These are phyloP conservation scores for Rhynchotus rufescens DNA, from an alignment of 2,797 vertebrate species.

Conservation along the genomic window DNA sequence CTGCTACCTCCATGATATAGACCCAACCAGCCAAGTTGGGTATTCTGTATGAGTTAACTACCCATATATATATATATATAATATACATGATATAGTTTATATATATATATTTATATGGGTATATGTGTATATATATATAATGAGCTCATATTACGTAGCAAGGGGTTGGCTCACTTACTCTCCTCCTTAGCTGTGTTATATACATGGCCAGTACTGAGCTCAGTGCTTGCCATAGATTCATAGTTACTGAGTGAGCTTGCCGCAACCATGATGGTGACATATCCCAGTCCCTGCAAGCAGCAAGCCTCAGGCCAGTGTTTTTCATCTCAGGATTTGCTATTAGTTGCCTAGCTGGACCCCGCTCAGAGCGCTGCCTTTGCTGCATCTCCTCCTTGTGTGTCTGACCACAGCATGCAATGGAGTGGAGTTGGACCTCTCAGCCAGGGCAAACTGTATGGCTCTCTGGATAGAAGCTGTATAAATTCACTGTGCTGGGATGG, in stretches of 20 bases:
- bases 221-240: not conserved
- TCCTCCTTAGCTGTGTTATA: not conserved
- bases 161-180: not conserved
- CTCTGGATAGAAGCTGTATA: not conserved
- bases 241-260: not conserved
- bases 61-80: not conserved
- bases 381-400: fast-evolving
- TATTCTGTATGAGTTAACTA: not conserved
- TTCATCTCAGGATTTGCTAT: not conserved
- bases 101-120: too few relatives aligned
- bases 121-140: too few relatives aligned
- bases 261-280: not conserved
- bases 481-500: not conserved
- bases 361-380: not conserved
- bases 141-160: fast-evolving
- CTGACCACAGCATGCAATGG: not conserved
- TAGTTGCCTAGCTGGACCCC: not conserved
- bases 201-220: not conserved
- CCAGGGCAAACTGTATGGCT: not conserved
- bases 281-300: not conserved
- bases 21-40: fast-evolving
- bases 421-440: not conserved
- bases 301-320: not conserved
- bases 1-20: not conserved
- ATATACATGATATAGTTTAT: too few relatives aligned